Conservation (phyloP, 2,888 invertebrate genomes). For the Poecilobothrus nobilitatus region DNA sequence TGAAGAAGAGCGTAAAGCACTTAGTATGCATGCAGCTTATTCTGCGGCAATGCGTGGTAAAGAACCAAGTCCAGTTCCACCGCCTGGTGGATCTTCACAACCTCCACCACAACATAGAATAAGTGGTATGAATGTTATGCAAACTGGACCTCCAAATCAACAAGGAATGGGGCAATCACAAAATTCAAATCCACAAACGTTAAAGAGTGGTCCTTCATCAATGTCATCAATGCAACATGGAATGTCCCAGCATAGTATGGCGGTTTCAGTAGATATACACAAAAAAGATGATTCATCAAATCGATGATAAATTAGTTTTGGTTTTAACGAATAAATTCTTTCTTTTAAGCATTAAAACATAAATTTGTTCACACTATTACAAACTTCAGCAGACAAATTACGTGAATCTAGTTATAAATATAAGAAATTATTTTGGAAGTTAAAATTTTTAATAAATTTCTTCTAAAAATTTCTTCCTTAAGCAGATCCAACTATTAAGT, state of each 20-base stretch:
- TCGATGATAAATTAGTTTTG: constrained; percentile 28
- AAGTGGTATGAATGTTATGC: background rate
- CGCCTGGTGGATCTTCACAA: constrained; percentile 27
- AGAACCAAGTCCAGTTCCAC: constrained; percentile 43
- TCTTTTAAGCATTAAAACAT: too few species aligned
- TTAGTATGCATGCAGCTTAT: constrained; percentile 55
- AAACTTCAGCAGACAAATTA: too few species aligned
- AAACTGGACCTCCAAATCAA: background rate
- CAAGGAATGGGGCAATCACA: constrained; percentile 32
- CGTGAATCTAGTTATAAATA: background rate
- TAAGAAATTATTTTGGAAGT: background rate
- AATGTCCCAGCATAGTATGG: constrained; percentile 32
- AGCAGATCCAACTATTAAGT: background rate
- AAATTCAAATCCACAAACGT: constrained; percentile 7
- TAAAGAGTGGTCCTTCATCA: background rate
- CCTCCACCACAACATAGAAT: constrained; percentile 14
- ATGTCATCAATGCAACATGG: background rate
- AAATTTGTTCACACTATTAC: too few species aligned
- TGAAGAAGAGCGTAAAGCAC: constrained; percentile 71
- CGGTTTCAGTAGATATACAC: constrained; percentile 30
- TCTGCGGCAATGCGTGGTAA: constrained; percentile 40
- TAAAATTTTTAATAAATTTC: background rate
- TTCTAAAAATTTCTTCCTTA: background rate
- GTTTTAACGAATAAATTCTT: too few species aligned
- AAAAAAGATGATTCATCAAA: constrained; percentile 31